phyloP scores from a whole-genome alignment of 2,888 invertebrate genomes.

The Carabus problematicus region DNA sequence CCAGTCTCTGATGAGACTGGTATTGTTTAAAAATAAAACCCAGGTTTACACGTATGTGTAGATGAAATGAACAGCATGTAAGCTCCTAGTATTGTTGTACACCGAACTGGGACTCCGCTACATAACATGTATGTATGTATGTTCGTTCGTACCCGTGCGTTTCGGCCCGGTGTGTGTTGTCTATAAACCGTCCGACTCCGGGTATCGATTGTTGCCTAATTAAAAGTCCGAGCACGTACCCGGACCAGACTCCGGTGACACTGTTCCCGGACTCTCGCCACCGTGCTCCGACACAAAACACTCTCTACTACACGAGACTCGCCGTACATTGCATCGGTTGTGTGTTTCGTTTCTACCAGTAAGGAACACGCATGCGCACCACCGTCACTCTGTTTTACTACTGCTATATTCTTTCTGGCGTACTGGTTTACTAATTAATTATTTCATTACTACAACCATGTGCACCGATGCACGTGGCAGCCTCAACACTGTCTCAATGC shows the following conservation, averaged over 20 bases:
- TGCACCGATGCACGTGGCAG: no score
- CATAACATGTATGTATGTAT: conserved; percentile 5
- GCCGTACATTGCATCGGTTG: neutral
- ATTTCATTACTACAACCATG: neutral
- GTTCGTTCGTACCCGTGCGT: neutral
- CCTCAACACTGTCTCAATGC: no score
- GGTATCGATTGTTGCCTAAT: conserved; percentile 60
- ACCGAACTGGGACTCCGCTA: no score
- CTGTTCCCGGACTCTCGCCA: conserved; percentile 54
- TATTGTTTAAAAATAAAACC: no score
- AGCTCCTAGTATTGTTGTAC: no score
- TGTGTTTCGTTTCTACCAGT: neutral
- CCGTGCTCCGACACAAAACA: conserved; percentile 33
- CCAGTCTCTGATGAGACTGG: no score
- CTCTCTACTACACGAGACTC: conserved; percentile 11
- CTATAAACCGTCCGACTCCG: conserved; percentile 39
- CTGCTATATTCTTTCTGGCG: neutral
- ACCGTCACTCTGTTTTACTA: neutral
- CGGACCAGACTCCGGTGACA: conserved; percentile 60
- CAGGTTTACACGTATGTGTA: no score
- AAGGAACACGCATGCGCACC: neutral
- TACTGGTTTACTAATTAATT: neutral
- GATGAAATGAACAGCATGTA: no score
- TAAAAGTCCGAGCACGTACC: conserved; percentile 60
- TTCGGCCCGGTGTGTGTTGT: conserved; percentile 5